Percentiles rank a stretch among this genome's conserved stretches.
These are phyloP conservation scores for Atherix ibis DNA, from an alignment of 2,888 invertebrate species.

Conservation along the genomic window DNA sequence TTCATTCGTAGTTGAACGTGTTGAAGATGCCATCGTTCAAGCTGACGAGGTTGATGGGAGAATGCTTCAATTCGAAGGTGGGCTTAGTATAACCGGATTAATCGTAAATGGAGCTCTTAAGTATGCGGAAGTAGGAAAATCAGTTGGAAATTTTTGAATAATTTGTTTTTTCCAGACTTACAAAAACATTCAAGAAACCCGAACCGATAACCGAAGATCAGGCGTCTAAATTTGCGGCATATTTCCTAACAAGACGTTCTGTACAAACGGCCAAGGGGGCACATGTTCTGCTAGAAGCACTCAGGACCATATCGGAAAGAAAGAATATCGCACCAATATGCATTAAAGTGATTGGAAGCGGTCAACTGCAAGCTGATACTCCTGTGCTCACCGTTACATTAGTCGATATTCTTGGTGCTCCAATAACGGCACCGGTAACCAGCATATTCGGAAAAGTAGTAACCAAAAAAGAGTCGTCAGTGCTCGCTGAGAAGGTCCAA, in stretches of 20 bases:
- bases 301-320: constrained; percentile 46
- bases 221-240: constrained; percentile 76
- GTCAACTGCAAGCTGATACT: constrained; percentile 57
- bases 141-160: constrained; percentile 5
- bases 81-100: constrained; percentile 59
- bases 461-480: constrained; percentile 41
- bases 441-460: constrained; percentile 22
- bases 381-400: constrained; percentile 58
- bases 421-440: constrained; percentile 33
- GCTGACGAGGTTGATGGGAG: constrained; percentile 89
- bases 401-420: constrained; percentile 58
- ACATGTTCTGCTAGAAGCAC: constrained; percentile 61
- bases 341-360: constrained; percentile 61
- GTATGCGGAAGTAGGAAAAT: constrained; percentile 17
- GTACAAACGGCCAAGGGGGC: constrained; percentile 78
- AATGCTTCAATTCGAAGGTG: constrained; percentile 83
- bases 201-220: constrained; percentile 61
- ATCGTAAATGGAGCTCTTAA: constrained; percentile 41
- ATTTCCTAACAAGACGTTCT: constrained; percentile 75
- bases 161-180: constrained; percentile 31
- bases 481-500: constrained; percentile 38
- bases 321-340: constrained; percentile 71
- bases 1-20: constrained; percentile 47
- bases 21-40: constrained; percentile 80
- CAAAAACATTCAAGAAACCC: constrained; percentile 44